Evolutionary conservation across 2,113 vertebrate genomes (phyloP).

Genomic region (Sprattus sprattus): DNA sequence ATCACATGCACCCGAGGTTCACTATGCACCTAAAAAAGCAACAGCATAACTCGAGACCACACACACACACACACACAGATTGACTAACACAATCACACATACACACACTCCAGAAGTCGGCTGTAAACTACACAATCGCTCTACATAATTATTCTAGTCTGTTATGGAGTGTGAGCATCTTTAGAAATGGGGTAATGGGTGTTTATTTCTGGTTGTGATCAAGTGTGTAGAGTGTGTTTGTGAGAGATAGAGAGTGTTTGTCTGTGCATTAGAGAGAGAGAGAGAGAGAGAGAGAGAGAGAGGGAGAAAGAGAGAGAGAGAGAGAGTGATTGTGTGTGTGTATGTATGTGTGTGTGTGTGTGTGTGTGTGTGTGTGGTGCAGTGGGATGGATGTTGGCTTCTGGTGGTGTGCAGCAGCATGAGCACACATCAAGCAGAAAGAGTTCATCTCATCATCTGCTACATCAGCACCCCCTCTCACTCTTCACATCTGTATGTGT

Average conservation of each 20-base stretch:
- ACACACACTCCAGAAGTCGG: neutral
- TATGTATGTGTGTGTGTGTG: neutral
- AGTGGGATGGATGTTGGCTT: neutral
- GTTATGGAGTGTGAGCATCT: neutral
- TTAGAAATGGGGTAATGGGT: neutral
- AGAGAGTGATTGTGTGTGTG: neutral
- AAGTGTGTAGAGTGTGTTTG: neutral
- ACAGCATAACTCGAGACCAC: neutral
- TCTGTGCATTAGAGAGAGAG: neutral
- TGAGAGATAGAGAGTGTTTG: neutral
- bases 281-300: no score
- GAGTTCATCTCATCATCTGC: slow-evolving; percentile 6
- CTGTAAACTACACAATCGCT: neutral
- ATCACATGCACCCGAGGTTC: slow-evolving; percentile 11
- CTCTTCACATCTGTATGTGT: neutral
- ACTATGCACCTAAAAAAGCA: neutral
- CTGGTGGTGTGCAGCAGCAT: neutral
- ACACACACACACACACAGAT: slow-evolving; percentile 11
- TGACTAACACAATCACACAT: neutral
- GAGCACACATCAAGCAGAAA: neutral
- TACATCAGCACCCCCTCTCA: neutral
- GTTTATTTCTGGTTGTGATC: neutral
- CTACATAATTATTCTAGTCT: neutral
- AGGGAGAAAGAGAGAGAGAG: no score
- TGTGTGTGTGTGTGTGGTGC: slow-evolving; percentile 4